These are phyloP conservation scores for Eulemur rufifrons DNA, from an alignment of 2,113 vertebrate genomes.

Conservation along the genomic window DNA sequence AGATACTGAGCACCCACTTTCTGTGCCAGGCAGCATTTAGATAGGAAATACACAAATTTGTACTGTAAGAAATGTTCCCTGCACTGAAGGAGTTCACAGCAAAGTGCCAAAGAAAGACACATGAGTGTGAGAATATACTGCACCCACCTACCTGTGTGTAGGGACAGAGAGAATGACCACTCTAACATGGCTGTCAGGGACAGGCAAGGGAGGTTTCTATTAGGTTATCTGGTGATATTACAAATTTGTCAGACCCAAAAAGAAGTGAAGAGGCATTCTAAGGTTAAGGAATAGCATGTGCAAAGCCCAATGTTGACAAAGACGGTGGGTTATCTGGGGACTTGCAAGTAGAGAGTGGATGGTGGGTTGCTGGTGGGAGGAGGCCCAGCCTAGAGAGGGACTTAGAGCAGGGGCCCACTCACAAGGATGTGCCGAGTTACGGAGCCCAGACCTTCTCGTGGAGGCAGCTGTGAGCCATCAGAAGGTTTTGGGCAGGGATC, in stretches of 20 bases:
- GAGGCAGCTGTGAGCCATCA: neutral
- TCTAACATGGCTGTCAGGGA: neutral
- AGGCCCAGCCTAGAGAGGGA: neutral
- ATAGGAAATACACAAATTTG: neutral
- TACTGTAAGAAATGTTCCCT: neutral
- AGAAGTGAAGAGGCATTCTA: neutral
- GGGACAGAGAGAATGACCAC: neutral
- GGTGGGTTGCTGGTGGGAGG: neutral
- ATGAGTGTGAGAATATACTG: neutral
- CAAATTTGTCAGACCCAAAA: neutral
- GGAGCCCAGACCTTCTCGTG: neutral
- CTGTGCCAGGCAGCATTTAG: neutral
- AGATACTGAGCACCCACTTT: neutral
- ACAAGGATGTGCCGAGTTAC: neutral
- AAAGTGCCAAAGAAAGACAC: neutral
- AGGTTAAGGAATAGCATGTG: neutral
- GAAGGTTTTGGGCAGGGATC: neutral
- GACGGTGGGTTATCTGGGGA: neutral
- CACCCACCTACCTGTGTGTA: fast-evolving
- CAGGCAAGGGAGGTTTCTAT: neutral
- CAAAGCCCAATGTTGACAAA: neutral
- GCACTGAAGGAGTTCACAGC: neutral
- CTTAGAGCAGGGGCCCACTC: neutral
- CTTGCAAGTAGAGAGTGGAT: neutral
- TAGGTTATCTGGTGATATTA: neutral